Evolutionary conservation across 2,113 vertebrate species (phyloP), one percentile per base, ranked within the genome.

Genomic region (Phrynocephalus versicolor): DNA sequence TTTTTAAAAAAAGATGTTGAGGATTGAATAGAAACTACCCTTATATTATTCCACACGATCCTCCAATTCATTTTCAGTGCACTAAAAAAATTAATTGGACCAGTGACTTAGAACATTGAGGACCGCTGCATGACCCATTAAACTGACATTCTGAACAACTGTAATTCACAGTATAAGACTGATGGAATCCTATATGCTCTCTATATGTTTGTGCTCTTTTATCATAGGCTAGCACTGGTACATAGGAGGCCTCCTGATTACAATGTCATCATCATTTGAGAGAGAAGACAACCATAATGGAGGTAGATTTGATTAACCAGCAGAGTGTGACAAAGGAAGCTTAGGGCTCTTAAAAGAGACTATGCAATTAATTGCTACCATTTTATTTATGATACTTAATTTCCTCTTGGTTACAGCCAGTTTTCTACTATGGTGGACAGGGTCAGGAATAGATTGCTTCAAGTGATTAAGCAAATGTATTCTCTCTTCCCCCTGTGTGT

Each of bases 41-140:
- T n/a, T 81, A 3, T 67, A 75, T 86, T 87, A 82, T 88, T 87
- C 73, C 75, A 74, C 85, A 85, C 84, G 55, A 74, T 88, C 83
- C 88, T 93, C 79, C 37, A 57, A 73, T 92, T 94, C 93, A 91
- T 94, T 96, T 93, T 93, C 89, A 82, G 88, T 80, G 86, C 83
- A 90, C 69, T 92, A 84, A 91, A 83, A 89, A 94, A 85, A 95
- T 92, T 95, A 96, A 96, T 95, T 91, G 91, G 94, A 91, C 88
- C 87, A 88, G 86, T 94, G 95, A 84, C 94, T 94, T 84, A 92
- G 94, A 95, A 95, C 89, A 91, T 90, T 82, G 85, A 91, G 88
- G 89, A 62, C 30, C 89, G 91, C 87, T 94, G 93, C 94, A 96
- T 95, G 96, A 96, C 95, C 96, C 96, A 96, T 96, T 96, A 96